Conservation (phyloP, 2,797 vertebrate genomes). For the Xyrichtys novacula region DNA sequence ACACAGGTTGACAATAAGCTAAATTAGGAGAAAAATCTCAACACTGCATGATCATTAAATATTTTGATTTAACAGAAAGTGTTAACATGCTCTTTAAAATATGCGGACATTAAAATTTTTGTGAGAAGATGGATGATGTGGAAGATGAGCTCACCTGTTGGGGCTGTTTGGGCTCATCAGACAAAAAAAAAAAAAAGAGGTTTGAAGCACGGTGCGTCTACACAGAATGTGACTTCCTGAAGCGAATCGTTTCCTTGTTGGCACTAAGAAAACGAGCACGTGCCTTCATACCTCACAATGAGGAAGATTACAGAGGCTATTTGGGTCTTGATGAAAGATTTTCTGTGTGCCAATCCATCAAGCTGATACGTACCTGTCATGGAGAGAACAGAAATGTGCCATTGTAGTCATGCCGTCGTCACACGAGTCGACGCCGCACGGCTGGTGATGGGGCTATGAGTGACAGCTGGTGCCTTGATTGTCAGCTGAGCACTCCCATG, state of each 20-base stretch:
- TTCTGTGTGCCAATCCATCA: constrained; percentile 56
- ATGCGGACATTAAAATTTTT: not conserved
- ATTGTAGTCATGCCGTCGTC: constrained; percentile 60
- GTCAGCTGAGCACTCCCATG: constrained; percentile 68
- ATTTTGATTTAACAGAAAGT: not conserved
- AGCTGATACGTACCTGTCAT: constrained; percentile 64
- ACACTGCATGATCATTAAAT: no score
- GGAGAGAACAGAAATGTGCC: constrained; percentile 51
- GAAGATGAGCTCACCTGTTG: no score
- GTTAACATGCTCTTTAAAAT: not conserved
- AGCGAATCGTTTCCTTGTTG: constrained; percentile 24
- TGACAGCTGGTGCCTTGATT: constrained; percentile 62
- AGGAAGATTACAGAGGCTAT: constrained; percentile 63
- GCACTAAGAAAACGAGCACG: constrained; percentile 23
- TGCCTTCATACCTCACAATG: constrained; percentile 46
- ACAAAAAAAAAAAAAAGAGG: not conserved
- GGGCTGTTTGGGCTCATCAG: not conserved
- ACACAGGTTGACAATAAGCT: no score
- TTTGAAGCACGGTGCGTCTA: not conserved
- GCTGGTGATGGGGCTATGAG: constrained; percentile 56
- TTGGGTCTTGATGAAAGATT: constrained; percentile 60
- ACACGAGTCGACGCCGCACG: constrained; percentile 24
- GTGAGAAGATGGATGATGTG: not conserved
- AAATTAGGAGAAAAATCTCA: no score
- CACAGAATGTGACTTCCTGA: constrained; percentile 6